A percentile compares a stretch with the other conserved stretches of the same genome.
Evolutionary conservation across 2,888 invertebrate species (phyloP).

Genomic region (Drosophila formosana): DNA sequence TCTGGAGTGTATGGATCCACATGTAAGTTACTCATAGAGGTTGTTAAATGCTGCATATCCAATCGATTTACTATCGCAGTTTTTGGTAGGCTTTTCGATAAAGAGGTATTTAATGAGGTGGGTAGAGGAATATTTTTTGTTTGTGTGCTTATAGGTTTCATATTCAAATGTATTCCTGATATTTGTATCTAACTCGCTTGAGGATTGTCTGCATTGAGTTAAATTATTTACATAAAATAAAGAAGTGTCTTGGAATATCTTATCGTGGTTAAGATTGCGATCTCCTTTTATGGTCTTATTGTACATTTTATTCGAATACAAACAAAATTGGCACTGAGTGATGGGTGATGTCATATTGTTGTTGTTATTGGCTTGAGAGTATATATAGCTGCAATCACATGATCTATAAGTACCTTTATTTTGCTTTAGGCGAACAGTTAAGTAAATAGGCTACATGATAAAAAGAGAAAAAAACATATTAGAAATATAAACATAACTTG

Average conservation of each 20-base stretch:
- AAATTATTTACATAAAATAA: background rate
- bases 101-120: conserved; percentile 78
- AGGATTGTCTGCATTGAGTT: background rate
- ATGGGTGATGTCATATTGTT: conserved; percentile 68
- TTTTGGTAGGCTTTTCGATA: conserved; percentile 82
- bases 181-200: conserved; percentile 1
- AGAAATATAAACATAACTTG: conserved; percentile 24
- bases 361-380: conserved; percentile 66
- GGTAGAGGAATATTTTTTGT: conserved; percentile 14
- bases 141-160: conserved; percentile 9
- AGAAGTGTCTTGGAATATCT: conserved; percentile 18
- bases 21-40: conserved; percentile 66
- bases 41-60: conserved; percentile 86
- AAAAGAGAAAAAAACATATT: conserved; percentile 51
- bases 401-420: conserved; percentile 83
- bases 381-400: conserved; percentile 75
- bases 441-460: conserved; percentile 81
- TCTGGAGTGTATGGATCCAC: conserved; percentile 93
- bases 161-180: conserved; percentile 1
- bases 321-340: conserved; percentile 44
- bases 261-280: conserved; percentile 33
- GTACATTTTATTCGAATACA: conserved; percentile 56
- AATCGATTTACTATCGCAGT: conserved; percentile 87
- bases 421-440: conserved; percentile 78
- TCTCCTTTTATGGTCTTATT: conserved; percentile 58